phyloP scores from a whole-genome alignment of 2,113 vertebrate species.

The Caretta caretta region DNA sequence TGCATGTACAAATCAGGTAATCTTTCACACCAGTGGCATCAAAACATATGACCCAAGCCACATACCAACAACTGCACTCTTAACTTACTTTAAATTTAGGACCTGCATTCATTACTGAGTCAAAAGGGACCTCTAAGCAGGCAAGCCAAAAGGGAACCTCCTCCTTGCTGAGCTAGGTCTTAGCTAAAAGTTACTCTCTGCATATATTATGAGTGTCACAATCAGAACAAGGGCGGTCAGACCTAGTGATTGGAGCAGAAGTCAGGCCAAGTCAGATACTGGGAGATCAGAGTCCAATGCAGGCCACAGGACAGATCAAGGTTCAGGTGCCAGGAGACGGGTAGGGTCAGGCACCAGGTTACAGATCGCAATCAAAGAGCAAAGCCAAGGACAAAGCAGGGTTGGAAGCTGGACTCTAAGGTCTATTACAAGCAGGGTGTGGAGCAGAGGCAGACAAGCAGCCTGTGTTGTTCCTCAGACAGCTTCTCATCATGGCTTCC shows the following conservation, averaged over 20 bases:
- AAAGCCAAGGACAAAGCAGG: not conserved
- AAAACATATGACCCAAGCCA: not conserved
- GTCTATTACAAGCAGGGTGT: not conserved
- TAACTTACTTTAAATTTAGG: not conserved
- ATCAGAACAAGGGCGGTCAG: not conserved
- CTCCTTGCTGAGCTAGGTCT: not conserved
- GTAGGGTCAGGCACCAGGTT: not conserved
- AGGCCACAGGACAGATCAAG: not conserved
- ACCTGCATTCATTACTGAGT: fast-evolving
- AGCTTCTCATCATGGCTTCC: not conserved
- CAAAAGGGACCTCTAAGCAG: fast-evolving
- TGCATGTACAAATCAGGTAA: fast-evolving
- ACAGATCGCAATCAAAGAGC: not conserved
- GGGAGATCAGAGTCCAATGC: not conserved
- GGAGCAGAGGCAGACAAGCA: not conserved
- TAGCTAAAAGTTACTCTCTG: not conserved
- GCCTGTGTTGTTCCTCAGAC: not conserved
- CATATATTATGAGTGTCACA: not conserved
- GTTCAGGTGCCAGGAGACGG: not conserved
- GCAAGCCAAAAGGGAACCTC: not conserved
- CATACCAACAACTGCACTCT: not conserved
- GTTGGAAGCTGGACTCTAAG: not conserved
- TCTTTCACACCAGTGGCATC: fast-evolving
- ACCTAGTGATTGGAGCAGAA: not conserved
- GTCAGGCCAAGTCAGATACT: not conserved